These are phyloP conservation scores for Psittacula derbiana DNA, from an alignment of 2,797 vertebrate genomes.

Conservation along the genomic window DNA sequence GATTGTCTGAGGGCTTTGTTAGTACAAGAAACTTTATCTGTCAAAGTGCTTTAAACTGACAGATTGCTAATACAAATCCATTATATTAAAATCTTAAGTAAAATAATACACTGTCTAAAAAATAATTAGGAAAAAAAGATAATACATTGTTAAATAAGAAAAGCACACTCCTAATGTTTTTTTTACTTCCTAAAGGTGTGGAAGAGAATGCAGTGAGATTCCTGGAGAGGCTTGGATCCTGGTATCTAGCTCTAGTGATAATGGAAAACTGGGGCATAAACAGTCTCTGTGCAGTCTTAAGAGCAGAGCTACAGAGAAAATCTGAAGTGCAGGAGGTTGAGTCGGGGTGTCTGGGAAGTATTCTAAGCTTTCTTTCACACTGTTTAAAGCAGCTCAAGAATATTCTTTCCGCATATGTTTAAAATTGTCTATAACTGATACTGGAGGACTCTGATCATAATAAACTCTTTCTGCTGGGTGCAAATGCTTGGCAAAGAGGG, in stretches of 20 bases:
- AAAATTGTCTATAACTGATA: background rate
- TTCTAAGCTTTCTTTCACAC: background rate
- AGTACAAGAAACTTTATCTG: conserved; percentile 54
- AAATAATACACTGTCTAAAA: conserved; percentile 26
- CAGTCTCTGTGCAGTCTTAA: background rate
- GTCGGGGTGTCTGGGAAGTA: background rate
- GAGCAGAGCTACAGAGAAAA: background rate
- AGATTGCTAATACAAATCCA: conserved; percentile 35
- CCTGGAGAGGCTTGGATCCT: background rate
- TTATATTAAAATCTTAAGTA: background rate
- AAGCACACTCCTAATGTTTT: background rate
- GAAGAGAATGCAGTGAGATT: background rate
- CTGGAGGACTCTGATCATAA: background rate
- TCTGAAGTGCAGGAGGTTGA: background rate
- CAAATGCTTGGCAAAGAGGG: background rate
- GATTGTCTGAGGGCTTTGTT: conserved; percentile 53
- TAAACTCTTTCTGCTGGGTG: background rate
- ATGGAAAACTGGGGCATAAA: background rate
- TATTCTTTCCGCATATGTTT: background rate
- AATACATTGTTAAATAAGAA: background rate
- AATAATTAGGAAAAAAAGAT: conserved; percentile 27
- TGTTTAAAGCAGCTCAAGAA: background rate
- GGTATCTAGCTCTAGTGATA: background rate
- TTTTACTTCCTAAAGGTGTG: background rate
- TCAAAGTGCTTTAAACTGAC: conserved; percentile 55